Evolutionary conservation across 2,888 invertebrate genomes (phyloP).

Genomic region (Strigamia maritima): DNA sequence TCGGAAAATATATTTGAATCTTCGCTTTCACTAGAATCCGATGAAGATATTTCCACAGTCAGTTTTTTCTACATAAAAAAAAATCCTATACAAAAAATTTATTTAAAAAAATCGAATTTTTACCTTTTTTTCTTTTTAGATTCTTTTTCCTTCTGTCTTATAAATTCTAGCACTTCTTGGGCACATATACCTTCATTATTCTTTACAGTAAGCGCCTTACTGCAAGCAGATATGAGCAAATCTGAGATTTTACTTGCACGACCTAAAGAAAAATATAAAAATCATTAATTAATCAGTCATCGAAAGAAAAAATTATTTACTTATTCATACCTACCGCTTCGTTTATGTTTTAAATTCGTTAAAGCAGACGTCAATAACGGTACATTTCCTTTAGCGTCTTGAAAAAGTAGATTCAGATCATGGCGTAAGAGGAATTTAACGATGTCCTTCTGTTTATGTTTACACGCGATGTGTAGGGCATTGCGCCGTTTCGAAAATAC

Average conservation of each 20-base stretch:
- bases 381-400: constrained; percentile 4
- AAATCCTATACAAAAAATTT: not conserved
- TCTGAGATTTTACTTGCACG: not conserved
- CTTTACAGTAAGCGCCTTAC: not conserved
- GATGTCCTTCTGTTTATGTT: not conserved
- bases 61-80: not conserved
- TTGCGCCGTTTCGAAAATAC: not conserved
- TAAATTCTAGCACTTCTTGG: not conserved
- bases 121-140: not conserved
- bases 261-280: not conserved
- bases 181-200: not conserved
- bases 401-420: not conserved
- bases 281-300: no score
- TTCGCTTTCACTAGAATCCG: not conserved
- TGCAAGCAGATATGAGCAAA: not conserved
- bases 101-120: not conserved
- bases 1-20: not conserved
- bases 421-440: not conserved
- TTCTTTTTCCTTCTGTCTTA: not conserved
- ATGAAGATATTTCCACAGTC: not conserved
- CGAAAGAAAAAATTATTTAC: no score
- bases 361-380: not conserved
- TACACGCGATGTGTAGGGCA: not conserved
- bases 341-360: not conserved
- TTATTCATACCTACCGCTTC: not conserved